Evolutionary conservation across 2,888 invertebrate species (phyloP), one percentile per base, ranked within the genome.

Genomic region (Lasioglossum malachurum): DNA sequence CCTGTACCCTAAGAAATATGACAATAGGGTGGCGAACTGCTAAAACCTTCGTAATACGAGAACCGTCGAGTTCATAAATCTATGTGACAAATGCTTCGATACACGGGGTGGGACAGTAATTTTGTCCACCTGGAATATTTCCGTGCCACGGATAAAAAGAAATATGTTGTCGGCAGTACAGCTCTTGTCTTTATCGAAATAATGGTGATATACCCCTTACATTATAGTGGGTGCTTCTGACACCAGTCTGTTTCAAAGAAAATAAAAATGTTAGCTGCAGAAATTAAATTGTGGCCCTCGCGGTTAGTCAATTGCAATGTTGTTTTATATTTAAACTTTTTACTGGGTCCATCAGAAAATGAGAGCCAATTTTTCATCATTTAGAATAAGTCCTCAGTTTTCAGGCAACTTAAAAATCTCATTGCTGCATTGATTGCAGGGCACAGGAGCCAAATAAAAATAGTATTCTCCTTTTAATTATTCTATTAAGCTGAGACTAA

Each of bases 41-140:
- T 71, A 71, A 71, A 71, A 41, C 71, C 71, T 71, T n/a, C 41
- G 71, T 71, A 38, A 71, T 71, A 71, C 71, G 41, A n/a, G 71
- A 41, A 41, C 71, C 41, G 71, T 41, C 71, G 2, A 71, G 71
- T 71, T 41, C 71, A 71, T 71, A 71, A 71, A 71, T 71, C 71
- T n/a, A 71, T 41, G 71, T 71, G 41, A 71, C 41, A 41, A 71
- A 71, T 41, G 41, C 41, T 41, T 71, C 41, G 71, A 71, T 71
- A 71, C 41, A 71, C 38, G 38, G 69, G 69, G 69, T 69, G 38
- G 69, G 69, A 69, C 69, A 38, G 69, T 69, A 38, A 69, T 64
- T 64, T 64, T 27, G 19, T 35, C 64, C 64, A 64, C 23, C 38
- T 38, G 69, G 69, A 69, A 69, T 69, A 69, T 69, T 38, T 69